Base-by-base conservation (phyloP, 2,888 invertebrate genomes). In the Eugnorisma glareosa region DNA sequence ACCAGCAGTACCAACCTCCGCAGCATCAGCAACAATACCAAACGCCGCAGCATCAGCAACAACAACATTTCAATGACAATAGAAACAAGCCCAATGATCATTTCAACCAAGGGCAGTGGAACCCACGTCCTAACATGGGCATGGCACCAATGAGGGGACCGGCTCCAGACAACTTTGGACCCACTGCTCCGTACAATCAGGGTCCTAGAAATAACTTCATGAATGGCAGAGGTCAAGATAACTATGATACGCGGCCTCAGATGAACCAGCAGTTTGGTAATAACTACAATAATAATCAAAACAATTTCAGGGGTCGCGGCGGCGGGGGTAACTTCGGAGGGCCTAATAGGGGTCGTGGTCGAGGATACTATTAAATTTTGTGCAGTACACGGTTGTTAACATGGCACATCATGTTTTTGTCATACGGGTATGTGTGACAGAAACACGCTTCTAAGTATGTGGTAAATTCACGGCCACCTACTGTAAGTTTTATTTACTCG, bases 301-400 rank as follows among this genome's bases (percentile, higher is more conserved):
- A 79, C 37, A 88, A 86, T 73, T 90, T 88, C 59, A 89, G 92
- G 75, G 93, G 92, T 66, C 89, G 93, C 75, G 93, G 93, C 78
- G 92, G 91, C 24, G 88, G 92, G 6, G 92, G 92, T 5, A 86
- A 91, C 43, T 90, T 82, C 28, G 89, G 91, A 31, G 92, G 89
- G 15, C 86, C 69, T 15, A 81, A 74, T 68, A 90, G 92, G 72
- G 95, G 94, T 1, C 93, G 95, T 35, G 95, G 95, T 0, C 90
- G 95, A 64, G 92, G 91, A 11, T 78, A 78, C 66, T 85, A 77
- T 69, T 89, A 69, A 67, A 24, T 67, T n/a, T 24, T 28, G 21
- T 48, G 28, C 35, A 68, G 31, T 40, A 74, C 48, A 11, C 24
- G 74, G 31, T 18, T 18, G 48, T 43, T 28, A 43, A 57, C 28